A percentile compares a stretch with the other conserved stretches of the same genome.
Conservation (phyloP, 2,113 vertebrate genomes). For the Hippoglossus stenolepis region DNA sequence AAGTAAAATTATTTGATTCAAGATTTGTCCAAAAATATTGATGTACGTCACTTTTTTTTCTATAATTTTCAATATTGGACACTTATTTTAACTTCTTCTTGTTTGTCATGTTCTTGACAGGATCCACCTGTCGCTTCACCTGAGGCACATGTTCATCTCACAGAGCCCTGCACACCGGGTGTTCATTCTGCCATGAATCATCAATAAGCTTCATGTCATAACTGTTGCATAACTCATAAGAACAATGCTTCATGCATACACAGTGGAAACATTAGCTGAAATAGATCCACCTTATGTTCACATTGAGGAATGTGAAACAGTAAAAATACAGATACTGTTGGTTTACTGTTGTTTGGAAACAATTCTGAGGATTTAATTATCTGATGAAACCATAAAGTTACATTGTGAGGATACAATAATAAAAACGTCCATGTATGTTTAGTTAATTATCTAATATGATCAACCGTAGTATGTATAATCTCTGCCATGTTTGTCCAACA, state of each 20-base stretch:
- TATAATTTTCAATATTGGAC: too few species aligned
- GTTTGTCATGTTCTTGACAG: background rate
- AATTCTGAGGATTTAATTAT: background rate
- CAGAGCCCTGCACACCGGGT: background rate
- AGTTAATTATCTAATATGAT: background rate
- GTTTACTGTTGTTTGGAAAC: too few species aligned
- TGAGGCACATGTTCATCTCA: background rate
- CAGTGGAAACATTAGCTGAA: background rate
- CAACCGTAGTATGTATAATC: background rate
- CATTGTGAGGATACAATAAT: background rate
- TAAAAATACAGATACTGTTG: background rate
- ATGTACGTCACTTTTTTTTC: too few species aligned
- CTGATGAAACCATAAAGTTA: background rate
- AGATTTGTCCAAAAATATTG: constrained; percentile 5
- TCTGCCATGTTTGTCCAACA: constrained; percentile 23
- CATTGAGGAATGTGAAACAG: rapidly evolving
- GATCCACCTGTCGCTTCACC: background rate
- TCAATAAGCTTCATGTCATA: constrained; percentile 24
- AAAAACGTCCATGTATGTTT: constrained; percentile 2
- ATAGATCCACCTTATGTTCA: background rate
- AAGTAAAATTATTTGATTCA: background rate
- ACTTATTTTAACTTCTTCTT: background rate
- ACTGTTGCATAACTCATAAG: constrained; percentile 28
- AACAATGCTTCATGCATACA: constrained; percentile 7
- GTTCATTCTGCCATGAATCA: constrained; percentile 33